Base-by-base conservation (phyloP, 2,888 invertebrate species). In the Oeneis ivallda region DNA sequence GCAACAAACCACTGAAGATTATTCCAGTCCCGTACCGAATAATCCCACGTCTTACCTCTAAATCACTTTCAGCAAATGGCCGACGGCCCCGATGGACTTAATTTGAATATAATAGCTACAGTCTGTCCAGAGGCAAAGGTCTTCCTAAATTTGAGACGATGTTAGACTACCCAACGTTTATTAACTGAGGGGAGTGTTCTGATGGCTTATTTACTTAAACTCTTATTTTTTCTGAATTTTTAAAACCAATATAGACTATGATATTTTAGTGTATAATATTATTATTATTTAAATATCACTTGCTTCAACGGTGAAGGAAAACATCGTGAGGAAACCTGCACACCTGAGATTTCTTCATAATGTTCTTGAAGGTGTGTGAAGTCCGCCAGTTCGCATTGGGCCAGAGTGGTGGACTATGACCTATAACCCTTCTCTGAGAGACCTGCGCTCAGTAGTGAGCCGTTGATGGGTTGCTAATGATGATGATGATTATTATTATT, bases 81-180 rank as follows among this genome's bases (percentile, higher is more conserved):
- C 70, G 66, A 54, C 70, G 70, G 59, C 64, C 66, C 64, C 68
- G 67, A 70, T 73, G 75, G 73, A 74, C 71, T 69, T 76, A 76
- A 76, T 76, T 76, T 74, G 71, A 71, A 71, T 71, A 71, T 70
- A 70, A 71, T 71, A 67, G 65, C 62, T 41, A 60, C 70, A 65
- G 66, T 67, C 65, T 70, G 69, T 62, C 67, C 66, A 57, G 70
- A 62, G 64, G 62, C 64, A 67, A 59, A 70, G 70, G 68, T 67
- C 68, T 64, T 53, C 58, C 63, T 64, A 66, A 70, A 68, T 70
- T 65, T 62, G 57, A 66, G 68, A 64, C 65, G 69, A 60, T 37
- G 66, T 54, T 43, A 58, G 66, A 66, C 69, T 64, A 66, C 64
- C 62, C 67, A 67, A 69, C 72, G 62, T 71, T 74, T 73, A 75